Evolutionary conservation across 2,888 invertebrate genomes (phyloP), one percentile per base, ranked within the genome.

Genomic region (Oscheius myriophilus): DNA sequence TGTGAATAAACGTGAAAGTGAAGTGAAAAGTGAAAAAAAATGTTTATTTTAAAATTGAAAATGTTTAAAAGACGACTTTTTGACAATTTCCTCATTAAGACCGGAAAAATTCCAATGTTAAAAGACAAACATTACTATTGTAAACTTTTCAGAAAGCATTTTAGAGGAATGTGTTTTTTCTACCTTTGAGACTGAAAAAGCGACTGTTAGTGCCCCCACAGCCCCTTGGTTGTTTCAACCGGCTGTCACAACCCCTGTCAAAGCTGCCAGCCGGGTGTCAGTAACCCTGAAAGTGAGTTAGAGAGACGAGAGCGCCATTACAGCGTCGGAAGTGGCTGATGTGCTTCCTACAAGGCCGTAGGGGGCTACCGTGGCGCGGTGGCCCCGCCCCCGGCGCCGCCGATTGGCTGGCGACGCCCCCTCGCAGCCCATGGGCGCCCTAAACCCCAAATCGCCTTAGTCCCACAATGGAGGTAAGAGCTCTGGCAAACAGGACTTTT

Each of bases 361-460:
- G 21, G 42, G 49, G n/a, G 26, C 49, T 61, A 61, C 61, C 45
- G 49, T 12, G 49, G 26, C 16, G 53, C 53, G 14, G 26, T n/a
- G 26, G 43, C 43, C 46, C 59, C 46, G 46, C 46, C 46, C 46
- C 46, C 12, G 6, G 46, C n/a, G 46, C 46, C 59, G 46, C 46
- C 61, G 39, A 63, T 21, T 63, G 63, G 63, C 39, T n/a, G 53
- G 41, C 33, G 42, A 16, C 63, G 63, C 63, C 63, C 63, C 21
- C 21, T 18, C 12, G 6, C 33, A n/a, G n/a, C 33, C 33, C 33
- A 33, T 33, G 33, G 18, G 26, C 46, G 42, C 52, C 12, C 63
- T 63, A 63, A 63, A 39, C 49, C 63, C 42, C 63, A 63, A 63
- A 63, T 63, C 63, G 39, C 42, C 63, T 52, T 49, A 33, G 52